Percentiles rank a stretch among this genome's conserved stretches.
These are phyloP conservation scores for Acanthopleura granulata DNA, from an alignment of 2,888 invertebrate species.

Conservation along the genomic window DNA sequence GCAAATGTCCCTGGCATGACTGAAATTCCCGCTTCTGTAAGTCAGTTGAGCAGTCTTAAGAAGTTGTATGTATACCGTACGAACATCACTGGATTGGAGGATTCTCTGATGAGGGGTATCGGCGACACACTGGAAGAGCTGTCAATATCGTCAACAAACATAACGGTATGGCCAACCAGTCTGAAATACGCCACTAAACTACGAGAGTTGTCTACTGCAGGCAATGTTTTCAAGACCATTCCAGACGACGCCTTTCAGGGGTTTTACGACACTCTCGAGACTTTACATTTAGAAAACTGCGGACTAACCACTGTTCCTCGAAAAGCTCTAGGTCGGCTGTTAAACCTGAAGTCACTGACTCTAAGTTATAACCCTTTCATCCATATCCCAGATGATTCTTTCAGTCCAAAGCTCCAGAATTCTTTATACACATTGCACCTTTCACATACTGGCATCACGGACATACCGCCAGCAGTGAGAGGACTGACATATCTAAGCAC, in stretches of 20 bases:
- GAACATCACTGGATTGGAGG: not conserved
- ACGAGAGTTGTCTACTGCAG: not conserved
- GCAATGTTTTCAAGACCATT: not conserved
- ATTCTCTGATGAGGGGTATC: not conserved
- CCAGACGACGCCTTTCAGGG: not conserved
- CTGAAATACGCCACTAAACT: not conserved
- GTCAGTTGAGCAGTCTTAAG: not conserved
- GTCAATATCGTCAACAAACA: not conserved
- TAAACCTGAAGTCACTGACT: not conserved
- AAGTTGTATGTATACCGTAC: not conserved
- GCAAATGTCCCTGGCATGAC: not conserved
- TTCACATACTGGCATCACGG: not conserved
- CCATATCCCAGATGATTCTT: not conserved
- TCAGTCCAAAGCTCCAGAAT: not conserved
- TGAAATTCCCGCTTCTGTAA: not conserved
- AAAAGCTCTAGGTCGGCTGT: not conserved
- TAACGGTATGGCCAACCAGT: not conserved
- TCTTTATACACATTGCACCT: not conserved
- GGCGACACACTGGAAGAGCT: not conserved
- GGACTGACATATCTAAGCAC: not conserved
- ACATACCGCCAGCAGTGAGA: not conserved
- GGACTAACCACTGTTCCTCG: not conserved
- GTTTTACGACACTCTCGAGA: not conserved
- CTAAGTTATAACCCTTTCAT: not conserved
- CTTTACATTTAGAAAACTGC: not conserved